Percentiles rank a stretch among this genome's conserved stretches.
Conservation (phyloP, 2,113 vertebrate genomes). For the Callocephalon fimbriatum region DNA sequence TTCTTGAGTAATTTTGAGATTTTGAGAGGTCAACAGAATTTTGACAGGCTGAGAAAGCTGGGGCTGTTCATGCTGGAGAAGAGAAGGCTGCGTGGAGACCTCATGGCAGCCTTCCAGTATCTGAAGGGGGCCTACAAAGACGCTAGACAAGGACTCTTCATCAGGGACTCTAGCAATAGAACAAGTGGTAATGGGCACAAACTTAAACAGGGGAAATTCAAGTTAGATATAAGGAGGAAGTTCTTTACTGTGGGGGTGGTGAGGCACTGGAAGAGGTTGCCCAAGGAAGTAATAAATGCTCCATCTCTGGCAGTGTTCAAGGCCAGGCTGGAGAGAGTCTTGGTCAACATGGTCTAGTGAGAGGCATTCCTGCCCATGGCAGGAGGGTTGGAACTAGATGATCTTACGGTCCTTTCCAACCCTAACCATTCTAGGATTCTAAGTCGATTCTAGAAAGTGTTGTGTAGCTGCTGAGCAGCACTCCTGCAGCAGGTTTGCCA, state of each 20-base stretch:
- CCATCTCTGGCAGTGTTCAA: rapidly evolving
- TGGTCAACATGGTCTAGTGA: neutral
- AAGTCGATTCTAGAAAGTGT: neutral
- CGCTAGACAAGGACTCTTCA: too few species aligned
- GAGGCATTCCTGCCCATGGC: neutral
- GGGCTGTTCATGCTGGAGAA: neutral
- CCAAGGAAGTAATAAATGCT: neutral
- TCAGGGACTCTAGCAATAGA: too few species aligned
- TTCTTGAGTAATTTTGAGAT: neutral
- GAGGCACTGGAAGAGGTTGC: neutral
- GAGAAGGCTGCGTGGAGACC: neutral
- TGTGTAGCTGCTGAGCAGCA: neutral
- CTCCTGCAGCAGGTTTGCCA: neutral
- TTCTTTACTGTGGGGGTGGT: too few species aligned
- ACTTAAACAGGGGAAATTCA: too few species aligned
- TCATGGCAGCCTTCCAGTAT: neutral
- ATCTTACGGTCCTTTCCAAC: neutral
- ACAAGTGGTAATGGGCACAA: too few species aligned
- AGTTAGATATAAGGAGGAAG: too few species aligned
- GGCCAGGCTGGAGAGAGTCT: neutral
- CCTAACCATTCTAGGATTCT: neutral
- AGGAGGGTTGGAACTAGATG: neutral
- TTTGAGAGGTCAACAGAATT: neutral
- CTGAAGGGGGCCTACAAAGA: too few species aligned
- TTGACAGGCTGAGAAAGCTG: neutral